Conservation (phyloP, 2,888 invertebrate species). For the Apodemia zela region DNA sequence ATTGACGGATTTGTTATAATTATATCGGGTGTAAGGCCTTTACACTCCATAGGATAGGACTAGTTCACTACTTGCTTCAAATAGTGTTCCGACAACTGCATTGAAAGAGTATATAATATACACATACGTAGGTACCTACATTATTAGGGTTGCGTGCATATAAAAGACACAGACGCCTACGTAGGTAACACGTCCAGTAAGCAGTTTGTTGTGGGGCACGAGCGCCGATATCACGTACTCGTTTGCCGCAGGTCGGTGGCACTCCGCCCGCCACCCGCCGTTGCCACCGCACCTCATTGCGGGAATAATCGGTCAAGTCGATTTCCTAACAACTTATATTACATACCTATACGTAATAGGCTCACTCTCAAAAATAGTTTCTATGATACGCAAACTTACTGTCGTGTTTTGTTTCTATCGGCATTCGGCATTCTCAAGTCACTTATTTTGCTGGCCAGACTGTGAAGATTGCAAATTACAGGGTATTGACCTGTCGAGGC, state of each 20-base stretch:
- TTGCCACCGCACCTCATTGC: constrained; percentile 65
- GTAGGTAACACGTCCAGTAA: constrained; percentile 72
- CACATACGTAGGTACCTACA: constrained; percentile 56
- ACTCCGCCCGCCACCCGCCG: constrained; percentile 62
- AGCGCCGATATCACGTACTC: constrained; percentile 74
- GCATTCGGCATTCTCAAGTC: background rate
- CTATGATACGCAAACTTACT: constrained; percentile 6
- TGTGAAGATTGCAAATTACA: constrained; percentile 44
- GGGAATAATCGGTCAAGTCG: constrained; percentile 73
- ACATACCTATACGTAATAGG: constrained; percentile 24
- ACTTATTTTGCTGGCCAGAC: constrained; percentile 6
- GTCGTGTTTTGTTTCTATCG: constrained; percentile 17
- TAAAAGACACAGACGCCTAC: constrained; percentile 66
- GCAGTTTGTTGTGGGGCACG: constrained; percentile 79
- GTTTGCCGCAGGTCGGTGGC: constrained; percentile 65
- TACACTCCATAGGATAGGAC: too few relatives aligned
- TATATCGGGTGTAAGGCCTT: too few relatives aligned
- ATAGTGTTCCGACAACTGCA: constrained; percentile 24
- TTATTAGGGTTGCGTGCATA: constrained; percentile 29
- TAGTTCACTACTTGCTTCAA: too few relatives aligned
- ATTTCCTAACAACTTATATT: constrained; percentile 42
- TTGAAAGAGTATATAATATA: constrained; percentile 31
- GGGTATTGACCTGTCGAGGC: constrained; percentile 68
- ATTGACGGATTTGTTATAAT: background rate
- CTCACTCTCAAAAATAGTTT: constrained; percentile 12